These are phyloP conservation scores for Hippopotamus amphibius DNA, from an alignment of 2,113 vertebrate genomes.

Conservation along the genomic window DNA sequence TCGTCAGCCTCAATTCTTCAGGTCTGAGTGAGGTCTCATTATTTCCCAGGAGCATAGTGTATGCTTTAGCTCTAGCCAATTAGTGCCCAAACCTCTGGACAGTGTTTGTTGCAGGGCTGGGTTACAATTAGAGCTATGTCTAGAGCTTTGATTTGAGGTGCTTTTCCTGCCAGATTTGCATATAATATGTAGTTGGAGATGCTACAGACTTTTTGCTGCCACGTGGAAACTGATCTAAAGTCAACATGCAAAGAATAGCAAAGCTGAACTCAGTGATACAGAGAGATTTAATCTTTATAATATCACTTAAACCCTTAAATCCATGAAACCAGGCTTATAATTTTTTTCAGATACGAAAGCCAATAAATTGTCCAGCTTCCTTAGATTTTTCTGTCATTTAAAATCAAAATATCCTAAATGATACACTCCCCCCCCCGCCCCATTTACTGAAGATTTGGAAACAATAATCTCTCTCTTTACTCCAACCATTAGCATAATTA, in stretches of 20 bases:
- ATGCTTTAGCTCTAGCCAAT: accelerated
- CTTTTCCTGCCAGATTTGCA: not conserved
- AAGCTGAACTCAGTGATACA: not conserved
- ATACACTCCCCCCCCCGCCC: accelerated
- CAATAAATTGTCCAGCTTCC: not conserved
- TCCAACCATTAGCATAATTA: not conserved
- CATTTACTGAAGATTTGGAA: not conserved
- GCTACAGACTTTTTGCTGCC: not conserved
- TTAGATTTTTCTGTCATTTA: not conserved
- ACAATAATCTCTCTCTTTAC: not conserved
- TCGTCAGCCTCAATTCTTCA: not conserved
- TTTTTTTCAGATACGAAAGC: not conserved
- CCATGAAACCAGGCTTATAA: not conserved
- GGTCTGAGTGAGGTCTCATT: not conserved
- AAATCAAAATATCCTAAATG: not conserved
- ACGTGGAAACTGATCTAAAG: not conserved
- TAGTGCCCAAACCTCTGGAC: too few species aligned
- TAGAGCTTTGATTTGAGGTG: not conserved
- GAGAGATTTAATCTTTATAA: not conserved
- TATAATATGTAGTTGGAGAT: not conserved
- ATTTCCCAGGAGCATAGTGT: not conserved
- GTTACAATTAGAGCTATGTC: not conserved
- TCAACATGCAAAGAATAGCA: not conserved
- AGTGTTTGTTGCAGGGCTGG: not conserved
- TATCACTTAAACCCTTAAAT: not conserved